These are phyloP conservation scores for Therioaphis trifolii DNA, from an alignment of 2,888 invertebrate genomes.

Conservation along the genomic window DNA sequence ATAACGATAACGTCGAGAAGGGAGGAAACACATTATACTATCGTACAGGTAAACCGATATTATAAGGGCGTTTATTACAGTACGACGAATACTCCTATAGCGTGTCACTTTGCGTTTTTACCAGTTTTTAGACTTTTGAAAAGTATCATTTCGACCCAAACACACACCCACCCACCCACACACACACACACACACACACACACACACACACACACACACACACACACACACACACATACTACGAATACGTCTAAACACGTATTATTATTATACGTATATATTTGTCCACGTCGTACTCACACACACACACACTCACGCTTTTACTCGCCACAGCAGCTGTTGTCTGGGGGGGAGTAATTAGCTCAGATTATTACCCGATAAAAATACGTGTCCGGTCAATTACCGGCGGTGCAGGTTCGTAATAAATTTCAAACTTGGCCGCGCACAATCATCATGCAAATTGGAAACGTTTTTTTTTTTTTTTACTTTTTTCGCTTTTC, in stretches of 20 bases:
- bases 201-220: background rate
- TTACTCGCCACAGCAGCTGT: constrained; percentile 5
- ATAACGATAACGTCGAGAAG: background rate
- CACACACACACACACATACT: background rate
- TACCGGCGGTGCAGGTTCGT: constrained; percentile 48
- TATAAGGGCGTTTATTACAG: background rate
- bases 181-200: background rate
- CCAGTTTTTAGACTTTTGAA: constrained; percentile 12
- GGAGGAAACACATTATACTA: background rate
- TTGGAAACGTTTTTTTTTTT: constrained; percentile 43
- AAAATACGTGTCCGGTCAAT: constrained; percentile 60
- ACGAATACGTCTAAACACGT: background rate
- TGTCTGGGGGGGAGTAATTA: constrained; percentile 49
- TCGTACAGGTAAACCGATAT: too few species aligned
- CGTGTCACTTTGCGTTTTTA: constrained; percentile 31
- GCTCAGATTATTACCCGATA: constrained; percentile 58
- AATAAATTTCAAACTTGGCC: constrained; percentile 53
- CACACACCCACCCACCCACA: background rate
- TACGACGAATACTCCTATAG: constrained; percentile 14
- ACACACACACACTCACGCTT: background rate
- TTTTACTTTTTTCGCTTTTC: background rate
- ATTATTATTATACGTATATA: background rate
- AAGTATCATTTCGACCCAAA: background rate
- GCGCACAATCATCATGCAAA: constrained; percentile 60
- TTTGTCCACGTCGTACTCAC: too few species aligned